Evolutionary conservation across 2,797 vertebrate species (phyloP).

Genomic region (Crypturellus tataupa): DNA sequence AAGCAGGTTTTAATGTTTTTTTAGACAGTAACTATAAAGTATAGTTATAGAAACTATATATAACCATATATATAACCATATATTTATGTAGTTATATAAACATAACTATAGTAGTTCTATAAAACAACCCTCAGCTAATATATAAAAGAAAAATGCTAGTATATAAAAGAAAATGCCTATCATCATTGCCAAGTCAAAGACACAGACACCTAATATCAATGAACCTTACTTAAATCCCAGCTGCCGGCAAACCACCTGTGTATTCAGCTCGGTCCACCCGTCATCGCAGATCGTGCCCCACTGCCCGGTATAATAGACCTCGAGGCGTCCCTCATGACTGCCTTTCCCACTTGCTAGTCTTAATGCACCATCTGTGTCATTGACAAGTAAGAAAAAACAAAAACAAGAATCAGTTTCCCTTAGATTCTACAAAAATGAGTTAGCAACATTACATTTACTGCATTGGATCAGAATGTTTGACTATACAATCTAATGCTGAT

Average conservation of each 20-base stretch:
- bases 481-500: neutral
- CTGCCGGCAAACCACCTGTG: constrained; percentile 90
- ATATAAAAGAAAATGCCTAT: neutral
- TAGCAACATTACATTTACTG: neutral
- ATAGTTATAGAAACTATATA: no score
- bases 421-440: neutral
- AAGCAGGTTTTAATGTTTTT: neutral
- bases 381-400: constrained; percentile 8
- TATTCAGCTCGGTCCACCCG: constrained; percentile 92
- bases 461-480: neutral
- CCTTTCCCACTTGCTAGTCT: constrained; percentile 86
- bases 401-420: neutral
- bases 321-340: constrained; percentile 89
- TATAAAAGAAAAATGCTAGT: neutral
- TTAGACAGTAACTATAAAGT: neutral
- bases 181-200: neutral
- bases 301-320: constrained; percentile 88
- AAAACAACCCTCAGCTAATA: neutral
- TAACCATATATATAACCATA: no score
- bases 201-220: neutral
- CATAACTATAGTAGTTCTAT: neutral
- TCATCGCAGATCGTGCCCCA: constrained; percentile 96
- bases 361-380: constrained; percentile 86
- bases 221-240: constrained; percentile 93
- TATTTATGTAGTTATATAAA: no score